A percentile compares a stretch with the other conserved stretches of the same genome.
These are phyloP conservation scores for Galerucella nymphaeae DNA, from an alignment of 2,888 invertebrate genomes.

Conservation along the genomic window DNA sequence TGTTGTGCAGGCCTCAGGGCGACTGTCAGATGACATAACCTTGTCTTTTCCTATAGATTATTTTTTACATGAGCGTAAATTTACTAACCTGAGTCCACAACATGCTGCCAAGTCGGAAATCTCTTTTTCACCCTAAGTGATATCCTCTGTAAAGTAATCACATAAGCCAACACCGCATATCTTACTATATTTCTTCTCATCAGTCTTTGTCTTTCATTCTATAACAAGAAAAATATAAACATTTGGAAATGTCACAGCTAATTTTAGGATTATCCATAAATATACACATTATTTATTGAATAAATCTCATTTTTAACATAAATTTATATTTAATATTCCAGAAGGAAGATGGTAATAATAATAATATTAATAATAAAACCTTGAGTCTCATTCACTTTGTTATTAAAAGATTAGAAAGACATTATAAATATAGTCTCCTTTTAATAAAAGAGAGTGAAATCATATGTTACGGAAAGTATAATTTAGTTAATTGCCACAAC, in stretches of 20 bases:
- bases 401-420: background rate
- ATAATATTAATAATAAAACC: background rate
- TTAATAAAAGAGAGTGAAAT: slow-evolving; percentile 2
- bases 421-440: background rate
- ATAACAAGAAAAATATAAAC: slow-evolving; percentile 59
- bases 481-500: background rate
- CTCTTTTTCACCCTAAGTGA: slow-evolving; percentile 88
- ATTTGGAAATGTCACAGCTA: background rate
- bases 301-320: background rate
- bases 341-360: too few species aligned
- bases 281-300: background rate
- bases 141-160: slow-evolving; percentile 88
- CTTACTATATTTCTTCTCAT: slow-evolving; percentile 92
- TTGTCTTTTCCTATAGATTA: too few species aligned
- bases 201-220: slow-evolving; percentile 89
- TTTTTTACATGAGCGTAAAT: background rate
- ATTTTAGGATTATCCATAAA: background rate
- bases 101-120: slow-evolving; percentile 90
- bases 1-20: too few species aligned
- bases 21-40: too few species aligned
- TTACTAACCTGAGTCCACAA: slow-evolving; percentile 87
- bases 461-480: background rate
- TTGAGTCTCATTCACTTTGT: background rate
- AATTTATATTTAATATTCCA: too few species aligned
- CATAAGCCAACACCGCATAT: slow-evolving; percentile 89